phyloP scores from a whole-genome alignment of 2,797 vertebrate genomes.

The Pseudochirops corinnae region DNA sequence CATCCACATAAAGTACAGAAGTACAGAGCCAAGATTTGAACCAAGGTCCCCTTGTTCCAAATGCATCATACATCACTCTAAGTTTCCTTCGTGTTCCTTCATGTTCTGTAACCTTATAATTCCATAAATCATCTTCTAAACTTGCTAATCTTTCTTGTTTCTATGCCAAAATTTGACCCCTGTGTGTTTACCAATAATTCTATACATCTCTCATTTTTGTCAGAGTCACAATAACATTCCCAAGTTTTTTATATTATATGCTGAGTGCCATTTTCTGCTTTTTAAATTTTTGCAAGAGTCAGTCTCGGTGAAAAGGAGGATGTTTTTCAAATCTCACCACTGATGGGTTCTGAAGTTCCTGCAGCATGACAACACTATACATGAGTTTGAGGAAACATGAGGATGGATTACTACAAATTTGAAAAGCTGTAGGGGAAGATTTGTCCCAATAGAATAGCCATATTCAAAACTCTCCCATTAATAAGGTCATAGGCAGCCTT shows the following conservation, averaged over 20 bases:
- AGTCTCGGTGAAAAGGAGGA: not conserved
- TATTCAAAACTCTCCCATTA: not conserved
- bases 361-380: not conserved
- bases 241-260: conserved; percentile 2
- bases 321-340: not conserved
- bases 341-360: not conserved
- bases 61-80: not conserved
- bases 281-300: not conserved
- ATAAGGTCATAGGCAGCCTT: not conserved
- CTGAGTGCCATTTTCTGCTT: not conserved
- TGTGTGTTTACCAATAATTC: not conserved
- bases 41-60: not conserved
- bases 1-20: not conserved
- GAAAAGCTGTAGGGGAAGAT: not conserved
- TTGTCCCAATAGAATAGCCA: not conserved
- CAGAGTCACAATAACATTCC: not conserved
- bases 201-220: not conserved
- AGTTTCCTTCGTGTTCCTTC: not conserved
- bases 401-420: not conserved
- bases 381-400: not conserved
- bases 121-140: not conserved
- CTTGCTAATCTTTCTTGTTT: not conserved
- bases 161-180: not conserved
- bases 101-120: conserved; percentile 12
- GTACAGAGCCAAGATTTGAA: not conserved